Evolutionary conservation across 1,140 invertebrate genomes (phyloP), one percentile per base, ranked within the genome.

Genomic region (Lycorma delicatula): DNA sequence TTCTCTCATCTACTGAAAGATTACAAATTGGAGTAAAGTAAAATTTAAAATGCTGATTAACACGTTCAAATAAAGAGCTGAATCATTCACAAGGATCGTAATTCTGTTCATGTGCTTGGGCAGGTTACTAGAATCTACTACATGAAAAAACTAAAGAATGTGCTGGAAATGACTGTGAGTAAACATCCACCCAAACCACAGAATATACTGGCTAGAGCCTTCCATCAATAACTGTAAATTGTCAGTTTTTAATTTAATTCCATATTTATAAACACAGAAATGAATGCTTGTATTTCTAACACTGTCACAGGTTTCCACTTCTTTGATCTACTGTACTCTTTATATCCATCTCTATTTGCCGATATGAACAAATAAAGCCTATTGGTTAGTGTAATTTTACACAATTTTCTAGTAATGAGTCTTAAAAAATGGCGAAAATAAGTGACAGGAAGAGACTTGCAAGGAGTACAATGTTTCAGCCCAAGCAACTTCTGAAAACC

Each of bases 1-100:
- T 34, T 34, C 25, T 56, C 36, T 59, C 58, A 59, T 60, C 59
- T 18, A 60, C 50, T 27, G 38, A 58, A 5, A 60, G 13, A 13
- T 60, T 36, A 11, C 31, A 16, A 11, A 6, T 20, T n/a, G n/a
- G n/a, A n/a, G n/a, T n/a, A n/a, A 26, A 44, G 41, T 56, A 34
- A 26, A 16, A 20, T 47, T 28, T 59, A n/a, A 25, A 57, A 27
- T 27, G 12, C 29, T 48, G 36, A 56, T 28, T 52, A 16, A 34
- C 7, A 34, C 27, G 55, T 11, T 52, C 55, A 9, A 51, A 46
- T 50, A 56, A 52, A 47, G 23, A 26, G 3, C 27, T 3, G 25
- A 56, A 56, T 34, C 38, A 6, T 13, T 4, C 41, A 55, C 54
- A 55, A 5, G 54, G 54, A 23, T 55, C 25, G 41, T 55, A 56